Percentiles rank a stretch among this genome's conserved stretches.
Evolutionary conservation across 2,113 vertebrate genomes (phyloP).

Genomic region (Orycteropus afer): DNA sequence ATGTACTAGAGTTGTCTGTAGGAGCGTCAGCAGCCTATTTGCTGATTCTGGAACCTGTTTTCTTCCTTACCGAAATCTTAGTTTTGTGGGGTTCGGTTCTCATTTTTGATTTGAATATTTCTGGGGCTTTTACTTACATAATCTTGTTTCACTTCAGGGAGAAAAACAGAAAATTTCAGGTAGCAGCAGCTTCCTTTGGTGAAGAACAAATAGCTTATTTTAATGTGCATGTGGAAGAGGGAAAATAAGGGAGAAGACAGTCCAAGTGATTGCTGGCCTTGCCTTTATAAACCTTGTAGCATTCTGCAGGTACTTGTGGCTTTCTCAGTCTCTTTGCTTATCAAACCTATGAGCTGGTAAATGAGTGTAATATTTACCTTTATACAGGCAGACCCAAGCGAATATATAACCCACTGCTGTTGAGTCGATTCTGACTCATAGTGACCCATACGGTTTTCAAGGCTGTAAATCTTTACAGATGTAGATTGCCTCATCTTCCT

Average conservation of each 20-base stretch:
- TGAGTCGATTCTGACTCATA: too few species aligned
- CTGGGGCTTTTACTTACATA: constrained; percentile 47
- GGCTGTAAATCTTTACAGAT: too few species aligned
- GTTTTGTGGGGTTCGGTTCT: constrained; percentile 29
- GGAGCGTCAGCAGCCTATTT: not conserved
- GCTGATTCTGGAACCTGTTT: constrained; percentile 34
- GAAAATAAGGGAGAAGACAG: not conserved
- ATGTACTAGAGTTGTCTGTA: not conserved
- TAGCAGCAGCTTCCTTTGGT: constrained; percentile 10
- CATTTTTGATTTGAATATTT: constrained; percentile 50
- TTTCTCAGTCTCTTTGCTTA: not conserved
- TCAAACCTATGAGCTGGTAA: not conserved
- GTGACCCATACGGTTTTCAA: too few species aligned
- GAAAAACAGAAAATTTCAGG: constrained; percentile 28
- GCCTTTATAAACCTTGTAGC: not conserved
- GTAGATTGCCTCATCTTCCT: too few species aligned
- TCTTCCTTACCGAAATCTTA: constrained; percentile 30
- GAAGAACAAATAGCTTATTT: not conserved
- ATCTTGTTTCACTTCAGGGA: constrained; percentile 54
- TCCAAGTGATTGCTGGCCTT: not conserved
- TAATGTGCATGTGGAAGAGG: not conserved
- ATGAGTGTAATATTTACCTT: not conserved
- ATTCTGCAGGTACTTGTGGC: not conserved
- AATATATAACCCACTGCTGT: too few species aligned
- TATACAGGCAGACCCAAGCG: not conserved